A percentile compares a stretch with the other conserved stretches of the same genome.
These are phyloP conservation scores for Lepidochrysops patricia DNA, from an alignment of 2,888 invertebrate genomes.

Conservation along the genomic window DNA sequence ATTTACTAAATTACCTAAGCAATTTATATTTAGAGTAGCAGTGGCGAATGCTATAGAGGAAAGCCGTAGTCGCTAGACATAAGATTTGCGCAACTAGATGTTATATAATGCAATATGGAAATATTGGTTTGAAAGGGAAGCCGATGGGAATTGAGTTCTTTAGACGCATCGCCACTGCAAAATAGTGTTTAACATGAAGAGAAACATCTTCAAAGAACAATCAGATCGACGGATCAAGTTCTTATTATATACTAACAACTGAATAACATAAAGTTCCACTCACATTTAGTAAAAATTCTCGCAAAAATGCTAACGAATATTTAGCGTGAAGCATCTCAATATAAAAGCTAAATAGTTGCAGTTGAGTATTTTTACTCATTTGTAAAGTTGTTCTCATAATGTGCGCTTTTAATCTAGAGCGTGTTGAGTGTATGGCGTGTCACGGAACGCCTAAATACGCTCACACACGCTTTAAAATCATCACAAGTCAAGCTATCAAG, in stretches of 20 bases:
- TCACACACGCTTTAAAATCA: background rate
- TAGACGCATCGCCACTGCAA: no score
- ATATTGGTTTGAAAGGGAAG: no score
- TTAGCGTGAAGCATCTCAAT: background rate
- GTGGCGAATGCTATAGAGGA: no score
- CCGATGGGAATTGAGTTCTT: no score
- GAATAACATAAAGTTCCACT: background rate
- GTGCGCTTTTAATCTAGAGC: slow-evolving; percentile 1
- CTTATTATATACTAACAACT: no score
- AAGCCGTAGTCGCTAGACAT: no score
- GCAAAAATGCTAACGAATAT: background rate
- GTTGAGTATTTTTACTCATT: background rate
- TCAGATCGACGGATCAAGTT: no score
- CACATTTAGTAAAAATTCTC: background rate
- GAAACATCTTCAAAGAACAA: no score
- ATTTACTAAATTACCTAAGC: background rate
- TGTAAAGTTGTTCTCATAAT: slow-evolving; percentile 2
- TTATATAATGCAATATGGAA: no score
- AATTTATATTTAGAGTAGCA: background rate
- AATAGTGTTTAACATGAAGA: no score
- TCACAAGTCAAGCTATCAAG: slow-evolving; percentile 7
- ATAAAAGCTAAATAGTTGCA: background rate
- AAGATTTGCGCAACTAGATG: no score
- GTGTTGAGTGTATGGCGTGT: background rate
- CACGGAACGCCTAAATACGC: background rate